These are phyloP conservation scores for Ganaspis sp. DNA, from an alignment of 1,140 invertebrate species.

Conservation along the genomic window DNA sequence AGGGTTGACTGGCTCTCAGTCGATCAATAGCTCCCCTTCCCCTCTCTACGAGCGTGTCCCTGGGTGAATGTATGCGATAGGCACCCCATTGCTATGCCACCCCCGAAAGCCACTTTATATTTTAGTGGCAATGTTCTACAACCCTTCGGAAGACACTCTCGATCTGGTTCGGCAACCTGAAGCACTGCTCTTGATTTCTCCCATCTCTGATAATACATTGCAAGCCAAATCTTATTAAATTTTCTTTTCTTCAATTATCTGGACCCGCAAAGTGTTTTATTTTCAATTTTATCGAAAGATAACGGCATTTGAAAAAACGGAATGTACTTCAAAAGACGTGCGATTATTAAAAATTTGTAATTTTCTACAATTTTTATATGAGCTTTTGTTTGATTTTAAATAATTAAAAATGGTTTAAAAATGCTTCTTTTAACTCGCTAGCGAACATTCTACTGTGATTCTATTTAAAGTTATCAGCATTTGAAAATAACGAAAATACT, in stretches of 20 bases:
- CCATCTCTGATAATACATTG: background rate
- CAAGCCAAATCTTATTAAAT: background rate
- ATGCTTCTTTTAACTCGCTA: too few species aligned
- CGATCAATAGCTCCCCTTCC: conserved; percentile 72
- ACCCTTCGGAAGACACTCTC: conserved; percentile 68
- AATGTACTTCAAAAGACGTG: too few species aligned
- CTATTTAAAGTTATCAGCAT: too few species aligned
- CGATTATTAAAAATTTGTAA: too few species aligned
- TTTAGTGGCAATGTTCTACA: conserved; percentile 75
- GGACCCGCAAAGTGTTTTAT: too few species aligned
- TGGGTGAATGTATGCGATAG: conserved; percentile 70
- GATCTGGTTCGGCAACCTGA: conserved; percentile 51
- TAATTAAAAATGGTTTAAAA: too few species aligned
- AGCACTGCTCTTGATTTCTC: conserved; percentile 27
- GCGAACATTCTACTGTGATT: too few species aligned
- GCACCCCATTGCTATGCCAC: conserved; percentile 72
- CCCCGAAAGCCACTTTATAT: conserved; percentile 74
- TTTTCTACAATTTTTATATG: too few species aligned
- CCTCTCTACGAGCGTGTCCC: conserved; percentile 56
- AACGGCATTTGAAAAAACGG: too few species aligned
- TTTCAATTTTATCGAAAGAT: too few species aligned
- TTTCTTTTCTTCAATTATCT: background rate
- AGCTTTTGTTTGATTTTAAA: too few species aligned
- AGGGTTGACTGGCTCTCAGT: conserved; percentile 71
- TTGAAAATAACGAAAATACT: too few species aligned